A percentile compares a stretch with the other conserved stretches of the same genome.
Evolutionary conservation across 2,888 invertebrate species (phyloP).

Genomic region (Adineta ricciae): DNA sequence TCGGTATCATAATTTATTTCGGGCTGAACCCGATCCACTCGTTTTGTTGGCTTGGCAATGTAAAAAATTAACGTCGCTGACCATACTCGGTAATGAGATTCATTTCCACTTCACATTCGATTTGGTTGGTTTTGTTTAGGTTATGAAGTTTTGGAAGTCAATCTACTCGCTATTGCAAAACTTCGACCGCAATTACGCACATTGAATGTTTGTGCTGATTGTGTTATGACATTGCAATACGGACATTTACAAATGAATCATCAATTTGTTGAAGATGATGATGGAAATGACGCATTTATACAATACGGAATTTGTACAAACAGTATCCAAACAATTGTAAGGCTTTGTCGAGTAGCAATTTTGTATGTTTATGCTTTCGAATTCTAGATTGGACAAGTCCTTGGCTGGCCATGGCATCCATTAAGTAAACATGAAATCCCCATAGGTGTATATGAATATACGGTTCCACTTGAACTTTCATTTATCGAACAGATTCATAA

Average conservation of each 20-base stretch:
- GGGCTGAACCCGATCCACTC: slow-evolving; percentile 30
- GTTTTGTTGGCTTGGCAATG: slow-evolving; percentile 33
- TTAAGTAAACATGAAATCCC: slow-evolving; percentile 33
- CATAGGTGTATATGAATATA: slow-evolving; percentile 30
- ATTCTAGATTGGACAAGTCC: background rate
- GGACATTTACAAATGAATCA: slow-evolving; percentile 30
- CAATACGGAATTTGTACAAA: slow-evolving; percentile 30
- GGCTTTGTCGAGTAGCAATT: background rate
- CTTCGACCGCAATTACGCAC: slow-evolving; percentile 25
- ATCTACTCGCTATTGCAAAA: slow-evolving; percentile 31
- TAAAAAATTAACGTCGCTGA: slow-evolving; percentile 28
- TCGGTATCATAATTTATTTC: slow-evolving; percentile 30
- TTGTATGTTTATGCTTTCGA: background rate
- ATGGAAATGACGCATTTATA: slow-evolving; percentile 32
- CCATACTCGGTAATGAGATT: background rate
- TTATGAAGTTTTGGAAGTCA: slow-evolving; percentile 34
- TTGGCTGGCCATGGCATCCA: slow-evolving; percentile 27
- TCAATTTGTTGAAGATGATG: slow-evolving; percentile 30
- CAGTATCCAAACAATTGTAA: slow-evolving; percentile 22
- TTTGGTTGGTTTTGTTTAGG: background rate
- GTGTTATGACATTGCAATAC: slow-evolving; percentile 31
- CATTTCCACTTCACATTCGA: background rate
- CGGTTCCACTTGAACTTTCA: slow-evolving; percentile 26
- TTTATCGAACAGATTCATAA: slow-evolving; percentile 29
- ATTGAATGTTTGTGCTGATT: slow-evolving; percentile 30